Conservation (phyloP, 2,888 invertebrate genomes). For the Pyrrhia umbra region DNA sequence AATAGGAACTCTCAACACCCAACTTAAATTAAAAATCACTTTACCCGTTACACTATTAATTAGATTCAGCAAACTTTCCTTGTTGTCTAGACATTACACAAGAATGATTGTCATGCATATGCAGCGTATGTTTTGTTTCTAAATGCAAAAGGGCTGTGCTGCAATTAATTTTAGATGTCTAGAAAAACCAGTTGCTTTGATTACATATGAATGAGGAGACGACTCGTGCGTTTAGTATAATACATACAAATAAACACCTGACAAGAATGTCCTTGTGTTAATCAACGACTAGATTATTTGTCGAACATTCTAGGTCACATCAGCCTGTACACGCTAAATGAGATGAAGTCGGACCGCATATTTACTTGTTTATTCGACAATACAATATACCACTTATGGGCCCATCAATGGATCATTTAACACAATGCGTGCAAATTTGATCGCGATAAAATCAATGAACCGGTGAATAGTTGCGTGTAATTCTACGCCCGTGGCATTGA, state of each 20-base stretch:
- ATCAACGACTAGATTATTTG: neutral
- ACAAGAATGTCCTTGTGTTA: slow-evolving; percentile 21
- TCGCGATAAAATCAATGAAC: slow-evolving; percentile 80
- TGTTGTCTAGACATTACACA: slow-evolving; percentile 33
- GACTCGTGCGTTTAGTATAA: slow-evolving; percentile 3
- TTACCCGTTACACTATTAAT: slow-evolving; percentile 43
- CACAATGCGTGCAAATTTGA: slow-evolving; percentile 79
- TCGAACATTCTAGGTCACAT: slow-evolving; percentile 24
- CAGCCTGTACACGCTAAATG: slow-evolving; percentile 50
- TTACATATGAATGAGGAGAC: slow-evolving; percentile 43
- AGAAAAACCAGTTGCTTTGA: slow-evolving; percentile 44
- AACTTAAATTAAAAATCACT: slow-evolving; percentile 57
- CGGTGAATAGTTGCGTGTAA: slow-evolving; percentile 77
- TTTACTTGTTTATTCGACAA: slow-evolving; percentile 59
- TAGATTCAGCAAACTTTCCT: slow-evolving; percentile 28
- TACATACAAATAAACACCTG: slow-evolving; percentile 19
- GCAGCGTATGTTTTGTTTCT: slow-evolving; percentile 28
- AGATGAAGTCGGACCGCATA: slow-evolving; percentile 31
- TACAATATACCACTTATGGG: slow-evolving; percentile 58
- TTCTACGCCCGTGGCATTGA: slow-evolving; percentile 82
- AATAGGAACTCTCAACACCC: slow-evolving; percentile 41
- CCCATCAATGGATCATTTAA: slow-evolving; percentile 79
- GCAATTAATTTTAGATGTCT: slow-evolving; percentile 24
- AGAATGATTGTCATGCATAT: slow-evolving; percentile 21
- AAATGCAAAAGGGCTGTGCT: slow-evolving; percentile 26